These are phyloP conservation scores for Pedicia rivosa DNA, from an alignment of 2,888 invertebrate genomes.

Conservation along the genomic window DNA sequence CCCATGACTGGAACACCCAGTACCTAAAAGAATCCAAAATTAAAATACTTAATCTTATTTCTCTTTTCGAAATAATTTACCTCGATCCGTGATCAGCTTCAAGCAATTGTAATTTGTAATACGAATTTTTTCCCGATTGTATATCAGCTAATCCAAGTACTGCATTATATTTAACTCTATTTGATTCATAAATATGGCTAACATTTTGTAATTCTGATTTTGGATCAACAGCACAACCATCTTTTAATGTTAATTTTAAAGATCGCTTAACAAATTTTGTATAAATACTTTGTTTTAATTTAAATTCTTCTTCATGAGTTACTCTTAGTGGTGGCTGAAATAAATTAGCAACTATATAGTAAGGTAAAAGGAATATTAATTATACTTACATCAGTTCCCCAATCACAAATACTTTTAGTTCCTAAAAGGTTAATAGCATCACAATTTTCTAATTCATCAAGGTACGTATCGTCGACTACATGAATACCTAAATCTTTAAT, in stretches of 20 bases:
- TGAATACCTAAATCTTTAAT: slow-evolving; percentile 56
- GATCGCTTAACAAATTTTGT: slow-evolving; percentile 34
- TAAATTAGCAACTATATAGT: not conserved
- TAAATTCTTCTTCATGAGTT: slow-evolving; percentile 38
- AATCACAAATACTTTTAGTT: slow-evolving; percentile 58
- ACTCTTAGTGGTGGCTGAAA: slow-evolving; percentile 33
- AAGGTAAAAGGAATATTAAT: not conserved
- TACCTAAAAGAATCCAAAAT: slow-evolving; percentile 32
- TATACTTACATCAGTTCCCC: slow-evolving; percentile 67
- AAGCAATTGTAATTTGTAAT: slow-evolving; percentile 84
- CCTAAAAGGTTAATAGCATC: slow-evolving; percentile 48
- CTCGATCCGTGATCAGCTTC: slow-evolving; percentile 46
- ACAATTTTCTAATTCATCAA: slow-evolving; percentile 44
- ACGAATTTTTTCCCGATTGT: slow-evolving; percentile 77
- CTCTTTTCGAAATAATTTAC: slow-evolving; percentile 27
- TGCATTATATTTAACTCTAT: slow-evolving; percentile 47
- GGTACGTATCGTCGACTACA: slow-evolving; percentile 60
- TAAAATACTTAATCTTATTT: not conserved
- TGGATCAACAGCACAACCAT: slow-evolving; percentile 85
- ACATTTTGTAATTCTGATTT: slow-evolving; percentile 62
- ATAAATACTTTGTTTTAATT: slow-evolving; percentile 35
- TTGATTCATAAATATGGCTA: slow-evolving; percentile 59
- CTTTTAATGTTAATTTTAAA: slow-evolving; percentile 51
- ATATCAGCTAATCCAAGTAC: slow-evolving; percentile 78
- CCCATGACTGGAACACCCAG: slow-evolving; percentile 88